Evolutionary conservation across 2,113 vertebrate species (phyloP).

Genomic region (Aramus guarauna): DNA sequence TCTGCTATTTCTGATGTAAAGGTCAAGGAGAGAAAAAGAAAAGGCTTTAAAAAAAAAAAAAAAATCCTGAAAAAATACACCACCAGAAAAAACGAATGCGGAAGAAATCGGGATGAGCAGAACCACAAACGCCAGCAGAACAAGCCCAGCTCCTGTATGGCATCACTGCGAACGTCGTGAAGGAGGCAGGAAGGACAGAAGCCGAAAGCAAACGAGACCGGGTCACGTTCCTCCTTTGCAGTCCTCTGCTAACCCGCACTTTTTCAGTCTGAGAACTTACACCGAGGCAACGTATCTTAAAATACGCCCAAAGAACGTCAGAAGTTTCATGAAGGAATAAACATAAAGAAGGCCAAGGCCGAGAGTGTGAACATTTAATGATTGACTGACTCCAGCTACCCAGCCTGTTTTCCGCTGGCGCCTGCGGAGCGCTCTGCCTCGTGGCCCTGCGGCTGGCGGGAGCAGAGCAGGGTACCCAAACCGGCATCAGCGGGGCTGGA

Average conservation of each 20-base stretch:
- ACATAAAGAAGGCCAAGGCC: background rate
- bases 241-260: background rate
- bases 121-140: background rate
- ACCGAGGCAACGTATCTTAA: background rate
- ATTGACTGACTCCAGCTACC: background rate
- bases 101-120: background rate
- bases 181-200: background rate
- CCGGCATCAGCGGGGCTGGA: background rate
- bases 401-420: background rate
- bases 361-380: background rate
- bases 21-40: background rate
- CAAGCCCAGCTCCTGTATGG: background rate
- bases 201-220: background rate
- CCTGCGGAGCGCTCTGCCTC: background rate
- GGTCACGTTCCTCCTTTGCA: background rate
- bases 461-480: background rate
- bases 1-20: background rate
- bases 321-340: background rate
- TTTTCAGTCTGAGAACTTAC: background rate
- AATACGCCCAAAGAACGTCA: background rate
- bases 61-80: background rate
- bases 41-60: background rate
- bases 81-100: background rate
- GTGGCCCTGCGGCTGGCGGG: too few species aligned
- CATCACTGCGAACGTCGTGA: rapidly evolving